phyloP scores from a whole-genome alignment of 37 sponge, comb jelly and placozoan species.

The Cliona cf. orientalis region DNA sequence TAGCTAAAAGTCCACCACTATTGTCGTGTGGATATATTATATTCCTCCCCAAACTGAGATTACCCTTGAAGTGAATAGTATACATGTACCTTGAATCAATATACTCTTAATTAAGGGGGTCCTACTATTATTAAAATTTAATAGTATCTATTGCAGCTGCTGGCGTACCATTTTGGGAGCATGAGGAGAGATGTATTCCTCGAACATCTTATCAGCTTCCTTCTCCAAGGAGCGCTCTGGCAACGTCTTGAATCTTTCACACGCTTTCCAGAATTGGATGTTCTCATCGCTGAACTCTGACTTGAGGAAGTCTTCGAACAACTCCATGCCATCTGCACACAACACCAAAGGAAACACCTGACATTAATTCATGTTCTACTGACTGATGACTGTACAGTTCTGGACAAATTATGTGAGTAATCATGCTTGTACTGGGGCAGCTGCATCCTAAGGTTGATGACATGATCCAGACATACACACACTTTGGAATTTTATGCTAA shows the following conservation, averaged over 20 bases:
- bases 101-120: no score
- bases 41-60: no score
- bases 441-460: background rate
- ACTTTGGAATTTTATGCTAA: background rate
- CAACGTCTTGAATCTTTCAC: slow-evolving; percentile 44
- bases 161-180: slow-evolving; percentile 63
- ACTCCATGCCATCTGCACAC: slow-evolving; percentile 51
- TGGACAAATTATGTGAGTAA: background rate
- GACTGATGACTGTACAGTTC: background rate
- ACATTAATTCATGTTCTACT: background rate
- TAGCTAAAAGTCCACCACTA: no score
- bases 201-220: slow-evolving; percentile 56
- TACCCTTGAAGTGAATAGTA: no score
- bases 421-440: background rate
- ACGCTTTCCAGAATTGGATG: slow-evolving; percentile 77
- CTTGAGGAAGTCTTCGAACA: slow-evolving; percentile 69
- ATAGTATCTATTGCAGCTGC: background rate
- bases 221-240: slow-evolving; percentile 23
- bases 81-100: no score
- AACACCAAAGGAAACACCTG: background rate
- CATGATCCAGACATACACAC: background rate
- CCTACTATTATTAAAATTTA: background rate
- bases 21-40: no score
- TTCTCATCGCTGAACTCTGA: slow-evolving; percentile 78
- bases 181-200: slow-evolving; percentile 33